These are phyloP conservation scores for Phrynocephalus vlangalii DNA, from an alignment of 2,797 vertebrate genomes.

Conservation along the genomic window DNA sequence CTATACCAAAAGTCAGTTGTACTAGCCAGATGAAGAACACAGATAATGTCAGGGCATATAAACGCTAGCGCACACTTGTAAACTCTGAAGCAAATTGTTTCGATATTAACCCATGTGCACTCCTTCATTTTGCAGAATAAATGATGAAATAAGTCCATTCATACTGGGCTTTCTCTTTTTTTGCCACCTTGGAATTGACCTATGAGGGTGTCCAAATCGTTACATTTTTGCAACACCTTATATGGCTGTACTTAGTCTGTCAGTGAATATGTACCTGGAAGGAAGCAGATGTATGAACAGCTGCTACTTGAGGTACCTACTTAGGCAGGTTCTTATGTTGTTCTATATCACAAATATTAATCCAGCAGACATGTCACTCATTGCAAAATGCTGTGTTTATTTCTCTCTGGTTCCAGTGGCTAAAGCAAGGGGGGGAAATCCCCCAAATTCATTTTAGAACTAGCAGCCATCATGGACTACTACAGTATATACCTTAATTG, in stretches of 20 bases:
- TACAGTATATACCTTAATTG: neutral
- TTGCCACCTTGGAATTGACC: no score
- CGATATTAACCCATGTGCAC: no score
- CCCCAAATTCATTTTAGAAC: constrained; percentile 15
- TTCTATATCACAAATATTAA: neutral
- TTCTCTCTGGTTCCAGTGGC: neutral
- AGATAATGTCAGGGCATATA: no score
- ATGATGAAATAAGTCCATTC: no score
- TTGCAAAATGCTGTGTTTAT: neutral
- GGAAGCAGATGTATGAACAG: neutral
- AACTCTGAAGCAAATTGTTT: no score
- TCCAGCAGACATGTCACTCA: neutral
- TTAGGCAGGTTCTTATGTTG: neutral
- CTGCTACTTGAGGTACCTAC: neutral
- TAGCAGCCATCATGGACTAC: neutral
- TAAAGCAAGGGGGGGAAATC: neutral
- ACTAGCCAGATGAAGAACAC: no score
- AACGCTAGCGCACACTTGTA: no score
- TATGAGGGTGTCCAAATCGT: no score
- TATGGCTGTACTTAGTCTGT: neutral
- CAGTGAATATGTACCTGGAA: neutral
- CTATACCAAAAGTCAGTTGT: no score
- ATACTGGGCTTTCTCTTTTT: no score
- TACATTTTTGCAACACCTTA: neutral
- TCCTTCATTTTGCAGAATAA: no score